These are phyloP conservation scores for Todiramphus saurophagus DNA, from an alignment of 2,113 vertebrate genomes.

Conservation along the genomic window DNA sequence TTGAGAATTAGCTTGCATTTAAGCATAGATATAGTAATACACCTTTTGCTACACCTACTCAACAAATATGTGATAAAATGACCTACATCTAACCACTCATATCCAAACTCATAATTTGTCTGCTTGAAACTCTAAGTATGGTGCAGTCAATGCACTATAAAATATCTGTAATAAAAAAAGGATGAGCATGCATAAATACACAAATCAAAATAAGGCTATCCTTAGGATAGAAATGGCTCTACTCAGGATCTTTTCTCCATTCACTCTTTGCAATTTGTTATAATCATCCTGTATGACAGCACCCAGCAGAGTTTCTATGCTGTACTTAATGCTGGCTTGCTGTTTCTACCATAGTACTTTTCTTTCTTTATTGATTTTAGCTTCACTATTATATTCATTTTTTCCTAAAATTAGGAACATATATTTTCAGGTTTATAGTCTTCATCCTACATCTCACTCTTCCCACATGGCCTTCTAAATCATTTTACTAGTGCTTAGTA, in stretches of 20 bases:
- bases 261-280: constrained; percentile 55
- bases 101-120: constrained; percentile 2
- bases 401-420: constrained; percentile 46
- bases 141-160: neutral
- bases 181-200: neutral
- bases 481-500: constrained; percentile 23
- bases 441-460: constrained; percentile 13
- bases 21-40: neutral
- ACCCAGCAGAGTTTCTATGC: neutral
- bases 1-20: neutral
- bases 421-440: constrained; percentile 44
- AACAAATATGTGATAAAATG: neutral
- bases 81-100: neutral
- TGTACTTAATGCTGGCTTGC: constrained; percentile 34
- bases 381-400: constrained; percentile 30
- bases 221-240: constrained; percentile 27
- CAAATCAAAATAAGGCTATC: constrained; percentile 36
- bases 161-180: constrained; percentile 38
- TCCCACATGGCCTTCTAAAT: constrained; percentile 40
- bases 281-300: constrained; percentile 18
- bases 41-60: neutral
- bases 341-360: neutral
- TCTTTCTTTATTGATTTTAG: constrained; percentile 47
- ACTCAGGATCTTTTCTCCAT: constrained; percentile 40
- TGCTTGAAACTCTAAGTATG: neutral